Evolutionary conservation across 2,888 invertebrate species (phyloP), one percentile per base, ranked within the genome.

Genomic region (Teinopalpus imperialis): DNA sequence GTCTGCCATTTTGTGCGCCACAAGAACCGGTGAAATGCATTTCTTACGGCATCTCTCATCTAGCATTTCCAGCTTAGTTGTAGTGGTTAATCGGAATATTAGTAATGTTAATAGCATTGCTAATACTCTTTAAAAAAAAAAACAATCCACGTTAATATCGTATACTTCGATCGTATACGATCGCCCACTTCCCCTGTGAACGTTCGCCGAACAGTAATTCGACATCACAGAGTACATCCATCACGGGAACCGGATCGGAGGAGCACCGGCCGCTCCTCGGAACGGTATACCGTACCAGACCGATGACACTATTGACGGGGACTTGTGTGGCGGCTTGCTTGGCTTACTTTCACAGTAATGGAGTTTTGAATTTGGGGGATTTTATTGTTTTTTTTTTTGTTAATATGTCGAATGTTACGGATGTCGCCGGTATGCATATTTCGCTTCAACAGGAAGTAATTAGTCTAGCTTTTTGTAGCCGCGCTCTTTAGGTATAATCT

Each of bases 171-270:
- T 34, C 41, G 37, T 26, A 43, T 41, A 30, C 20, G 39, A 20
- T 48, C 47, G 30, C 34, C 48, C 48, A 51, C 56, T 52, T 56
- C 47, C 49, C 49, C 39, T 30, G 32, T 24, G 47, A 50, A 48
- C 39, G 40, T 49, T 49, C 37, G 49, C 39, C 43, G 44, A 47
- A 49, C 51, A 35, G 48, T 54, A 50, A 52, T 51, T 49, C 53
- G 56, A 52, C 54, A 56, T 57, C 56, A 57, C 48, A 36, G 37
- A 47, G 13, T 42, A 35, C 54, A 54, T 56, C 52, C 49, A 49
- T 54, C 56, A 53, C 29, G 21, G 27, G 36, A 51, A 54, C 52
- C 53, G 54, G 51, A 54, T 51, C 53, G 51, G 50, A 51, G 51
- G 54, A 43, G 48, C 35, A 49, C 48, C 50, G 53, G 52, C 37